Percentiles rank a stretch among this genome's conserved stretches.
phyloP scores from a whole-genome alignment of 2,797 vertebrate genomes.

The Danio albolineatus region DNA sequence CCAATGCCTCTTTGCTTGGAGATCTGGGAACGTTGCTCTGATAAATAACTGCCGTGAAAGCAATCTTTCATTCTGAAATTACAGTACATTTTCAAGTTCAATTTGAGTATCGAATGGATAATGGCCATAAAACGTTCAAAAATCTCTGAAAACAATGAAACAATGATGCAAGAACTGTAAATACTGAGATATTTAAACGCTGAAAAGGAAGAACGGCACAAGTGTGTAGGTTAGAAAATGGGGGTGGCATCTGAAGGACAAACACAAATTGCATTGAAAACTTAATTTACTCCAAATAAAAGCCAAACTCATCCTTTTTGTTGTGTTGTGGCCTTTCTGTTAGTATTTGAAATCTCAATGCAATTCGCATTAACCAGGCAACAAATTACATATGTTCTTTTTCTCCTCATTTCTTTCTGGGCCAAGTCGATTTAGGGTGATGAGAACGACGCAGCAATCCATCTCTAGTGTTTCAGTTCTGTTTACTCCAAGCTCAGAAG shows the following conservation, averaged over 20 bases:
- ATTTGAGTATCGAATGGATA: not conserved
- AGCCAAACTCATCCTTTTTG: not conserved
- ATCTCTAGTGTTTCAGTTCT: constrained; percentile 31
- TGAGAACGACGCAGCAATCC: constrained; percentile 18
- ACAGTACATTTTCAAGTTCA: too few relatives aligned
- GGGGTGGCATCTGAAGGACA: constrained; percentile 10
- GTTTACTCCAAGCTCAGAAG: constrained; percentile 17
- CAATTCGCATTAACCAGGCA: constrained; percentile 2
- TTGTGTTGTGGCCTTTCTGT: constrained; percentile 6
- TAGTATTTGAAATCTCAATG: constrained; percentile 10
- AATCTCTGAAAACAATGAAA: constrained; percentile 17
- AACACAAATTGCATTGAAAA: not conserved
- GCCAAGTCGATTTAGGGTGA: constrained; percentile 8
- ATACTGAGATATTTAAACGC: constrained; percentile 5
- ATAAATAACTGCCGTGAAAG: not conserved
- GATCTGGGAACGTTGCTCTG: not conserved
- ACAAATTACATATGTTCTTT: constrained; percentile 40
- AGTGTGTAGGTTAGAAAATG: constrained; percentile 23
- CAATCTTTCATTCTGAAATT: not conserved
- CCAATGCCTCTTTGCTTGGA: not conserved
- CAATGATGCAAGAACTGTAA: constrained; percentile 32
- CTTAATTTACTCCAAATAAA: not conserved
- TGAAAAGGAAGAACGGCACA: constrained; percentile 1
- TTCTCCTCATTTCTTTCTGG: constrained; percentile 40
- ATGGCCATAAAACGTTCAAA: not conserved